These are phyloP conservation scores for Tiliacea aurago DNA, from an alignment of 2,888 invertebrate species.

Conservation along the genomic window DNA sequence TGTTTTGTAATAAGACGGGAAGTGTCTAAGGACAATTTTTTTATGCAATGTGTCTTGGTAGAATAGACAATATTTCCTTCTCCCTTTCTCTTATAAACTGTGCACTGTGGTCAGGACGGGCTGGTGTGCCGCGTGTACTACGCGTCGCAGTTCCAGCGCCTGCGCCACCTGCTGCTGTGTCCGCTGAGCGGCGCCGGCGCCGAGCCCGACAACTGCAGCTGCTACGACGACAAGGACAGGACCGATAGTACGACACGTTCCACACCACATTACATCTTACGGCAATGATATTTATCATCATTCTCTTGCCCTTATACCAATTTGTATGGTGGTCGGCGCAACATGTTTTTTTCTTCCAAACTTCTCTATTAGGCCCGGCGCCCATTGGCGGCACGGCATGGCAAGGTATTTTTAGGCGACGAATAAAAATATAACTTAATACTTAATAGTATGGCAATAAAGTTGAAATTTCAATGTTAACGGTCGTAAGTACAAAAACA, in stretches of 20 bases:
- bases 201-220: constrained; percentile 65
- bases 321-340: not conserved
- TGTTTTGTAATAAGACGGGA: too few species aligned
- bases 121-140: constrained; percentile 97
- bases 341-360: not conserved
- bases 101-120: constrained; percentile 88
- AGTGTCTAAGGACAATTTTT: not conserved
- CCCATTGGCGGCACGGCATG: too few species aligned
- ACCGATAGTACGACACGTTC: constrained; percentile 40
- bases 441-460: too few species aligned
- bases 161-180: constrained; percentile 91
- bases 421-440: too few species aligned
- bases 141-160: constrained; percentile 96
- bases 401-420: too few species aligned
- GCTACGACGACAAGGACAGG: constrained; percentile 74
- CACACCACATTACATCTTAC: not conserved
- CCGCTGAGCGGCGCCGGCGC: constrained; percentile 68
- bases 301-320: accelerated
- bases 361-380: not conserved
- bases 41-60: too few species aligned
- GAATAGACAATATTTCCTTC: not conserved
- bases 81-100: too few species aligned
- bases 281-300: not conserved
- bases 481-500: too few species aligned
- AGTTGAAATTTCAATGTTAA: too few species aligned